Conservation (phyloP, 2,888 invertebrate genomes). For the Gonocerus acuteangulatus region DNA sequence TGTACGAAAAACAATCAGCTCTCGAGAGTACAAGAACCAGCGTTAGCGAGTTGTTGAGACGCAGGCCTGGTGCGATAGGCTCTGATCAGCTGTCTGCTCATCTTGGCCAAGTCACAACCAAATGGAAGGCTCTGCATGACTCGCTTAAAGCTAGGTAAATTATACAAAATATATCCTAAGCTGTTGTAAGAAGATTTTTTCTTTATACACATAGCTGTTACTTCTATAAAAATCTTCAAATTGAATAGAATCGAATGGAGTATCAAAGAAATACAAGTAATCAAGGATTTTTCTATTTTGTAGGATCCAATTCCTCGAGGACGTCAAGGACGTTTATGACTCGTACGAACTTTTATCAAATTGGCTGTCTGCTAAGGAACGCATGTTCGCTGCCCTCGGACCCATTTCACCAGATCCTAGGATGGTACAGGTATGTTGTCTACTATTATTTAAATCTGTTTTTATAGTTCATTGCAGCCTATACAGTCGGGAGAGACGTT, state of each 20-base stretch:
- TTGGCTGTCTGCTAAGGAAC: constrained; percentile 88
- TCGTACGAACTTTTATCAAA: constrained; percentile 72
- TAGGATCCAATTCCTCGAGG: constrained; percentile 67
- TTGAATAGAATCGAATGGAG: too few relatives aligned
- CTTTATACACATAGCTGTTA: too few relatives aligned
- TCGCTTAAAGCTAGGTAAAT: constrained; percentile 63
- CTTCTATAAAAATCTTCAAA: too few relatives aligned
- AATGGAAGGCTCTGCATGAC: constrained; percentile 81
- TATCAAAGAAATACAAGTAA: too few relatives aligned
- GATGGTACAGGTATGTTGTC: constrained; percentile 89
- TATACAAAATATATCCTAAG: constrained; percentile 36
- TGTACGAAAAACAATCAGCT: constrained; percentile 86
- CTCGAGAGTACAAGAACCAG: constrained; percentile 83
- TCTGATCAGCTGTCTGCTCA: constrained; percentile 75
- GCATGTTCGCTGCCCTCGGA: constrained; percentile 90
- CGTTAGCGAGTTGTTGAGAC: constrained; percentile 75
- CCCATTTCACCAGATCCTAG: constrained; percentile 93
- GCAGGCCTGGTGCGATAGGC: constrained; percentile 77
- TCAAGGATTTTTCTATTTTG: too few relatives aligned
- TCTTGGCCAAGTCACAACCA: constrained; percentile 69
- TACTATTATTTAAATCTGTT: too few relatives aligned
- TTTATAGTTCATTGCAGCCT: too few relatives aligned
- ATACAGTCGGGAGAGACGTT: too few relatives aligned
- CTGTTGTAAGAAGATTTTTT: too few relatives aligned
- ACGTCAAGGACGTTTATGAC: constrained; percentile 86